Base-by-base conservation (phyloP, 1,140 invertebrate genomes). In the Batillaria attramentaria region DNA sequence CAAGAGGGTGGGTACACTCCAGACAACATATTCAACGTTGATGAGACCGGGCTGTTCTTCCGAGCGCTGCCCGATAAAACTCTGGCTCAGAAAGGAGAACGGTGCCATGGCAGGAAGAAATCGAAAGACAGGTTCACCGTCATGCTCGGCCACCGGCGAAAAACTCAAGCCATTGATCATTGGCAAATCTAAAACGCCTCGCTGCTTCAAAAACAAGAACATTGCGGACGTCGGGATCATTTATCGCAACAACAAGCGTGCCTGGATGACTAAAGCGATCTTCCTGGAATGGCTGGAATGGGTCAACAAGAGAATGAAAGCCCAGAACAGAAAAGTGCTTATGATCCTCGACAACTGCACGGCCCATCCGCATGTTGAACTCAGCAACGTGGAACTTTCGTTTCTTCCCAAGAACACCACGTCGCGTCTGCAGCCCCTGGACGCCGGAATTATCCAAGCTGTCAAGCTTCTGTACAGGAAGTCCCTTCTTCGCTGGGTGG, bases 211-310 rank as follows among this genome's bases (percentile, higher is more conserved):
- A n/a, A 79, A 83, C 60, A 43, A 79, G 2, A 79, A 83, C 8
- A 57, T 74, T 6, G 70, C 72, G 57, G 78, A 69, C 6, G 75
- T 85, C 0, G 77, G 66, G 10, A 80, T 86, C 1, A 69, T 16
- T 20, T 86, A 79, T 33, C 16, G 60, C 68, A 6, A n/a, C 3
- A 89, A 81, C 81, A 87, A 86, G 60, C 92, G 89, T 84, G 89
- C 92, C 16, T 92, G 92, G 92, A 92, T 92, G 91, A 92, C 90
- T 24, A 70, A 72, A n/a, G 77, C 81, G 39, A 70, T 87, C n/a
- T 91, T 90, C 77, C 81, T 66, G 43, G 75, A 83, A 39, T 87
- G 78, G 86, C 79, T 37, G 0, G 39, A 37, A 37, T 24, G 39
- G 8, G 18, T 89, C 60, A 79, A 42, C 54, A 73, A 69, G 18